Evolutionary conservation across 2,888 invertebrate species (phyloP).

Genomic region (Eurois occulta): DNA sequence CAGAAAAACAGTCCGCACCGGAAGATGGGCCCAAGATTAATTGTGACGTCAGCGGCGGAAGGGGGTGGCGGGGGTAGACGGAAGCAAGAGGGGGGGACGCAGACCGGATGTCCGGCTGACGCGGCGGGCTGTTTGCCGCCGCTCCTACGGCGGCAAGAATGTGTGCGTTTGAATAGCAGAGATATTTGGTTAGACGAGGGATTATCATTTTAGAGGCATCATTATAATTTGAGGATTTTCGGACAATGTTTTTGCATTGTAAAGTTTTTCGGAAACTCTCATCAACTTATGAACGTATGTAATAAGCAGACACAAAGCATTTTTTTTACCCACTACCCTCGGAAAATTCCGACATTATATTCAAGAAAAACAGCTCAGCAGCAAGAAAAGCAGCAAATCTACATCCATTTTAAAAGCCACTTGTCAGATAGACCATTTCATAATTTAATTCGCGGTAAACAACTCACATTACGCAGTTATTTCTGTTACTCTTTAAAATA

Average conservation of each 20-base stretch:
- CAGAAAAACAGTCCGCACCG: constrained; percentile 76
- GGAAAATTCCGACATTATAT: not conserved
- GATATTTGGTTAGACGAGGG: constrained; percentile 30
- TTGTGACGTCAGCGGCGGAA: constrained; percentile 79
- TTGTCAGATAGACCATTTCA: too few relatives aligned
- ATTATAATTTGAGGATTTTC: not conserved
- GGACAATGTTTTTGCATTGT: not conserved
- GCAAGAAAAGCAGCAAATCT: too few relatives aligned
- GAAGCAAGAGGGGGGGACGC: constrained; percentile 65
- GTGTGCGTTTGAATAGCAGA: constrained; percentile 56
- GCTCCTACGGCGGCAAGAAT: constrained; percentile 59
- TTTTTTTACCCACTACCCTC: not conserved
- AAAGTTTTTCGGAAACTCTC: not conserved
- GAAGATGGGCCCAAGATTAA: constrained; percentile 78
- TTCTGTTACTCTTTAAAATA: constrained; percentile 4
- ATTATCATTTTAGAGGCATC: constrained; percentile 29
- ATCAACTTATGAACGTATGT: not conserved
- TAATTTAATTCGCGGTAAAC: not conserved
- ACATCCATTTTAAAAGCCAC: not conserved
- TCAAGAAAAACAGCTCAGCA: too few relatives aligned
- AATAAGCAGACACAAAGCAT: not conserved
- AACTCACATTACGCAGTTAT: not conserved
- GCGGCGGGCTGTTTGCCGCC: constrained; percentile 74
- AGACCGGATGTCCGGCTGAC: constrained; percentile 83
- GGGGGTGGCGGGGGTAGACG: constrained; percentile 57